Conservation (phyloP, 2,113 vertebrate species). For the Martes martes region DNA sequence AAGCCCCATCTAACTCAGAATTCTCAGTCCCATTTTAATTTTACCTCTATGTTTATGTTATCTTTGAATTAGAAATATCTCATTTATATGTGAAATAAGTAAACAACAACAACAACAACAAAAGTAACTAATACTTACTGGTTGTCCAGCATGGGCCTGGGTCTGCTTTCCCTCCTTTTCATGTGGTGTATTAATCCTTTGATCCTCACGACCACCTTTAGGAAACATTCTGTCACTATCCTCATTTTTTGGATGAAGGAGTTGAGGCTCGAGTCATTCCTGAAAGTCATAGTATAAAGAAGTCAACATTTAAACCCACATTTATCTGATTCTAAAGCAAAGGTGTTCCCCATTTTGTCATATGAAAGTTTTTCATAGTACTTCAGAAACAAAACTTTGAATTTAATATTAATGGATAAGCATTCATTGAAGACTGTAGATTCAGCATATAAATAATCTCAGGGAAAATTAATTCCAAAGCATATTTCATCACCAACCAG, state of each 20-base stretch:
- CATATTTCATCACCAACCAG: slow-evolving; percentile 33
- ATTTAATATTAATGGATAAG: slow-evolving; percentile 65
- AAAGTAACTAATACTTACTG: background rate
- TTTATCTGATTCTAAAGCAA: background rate
- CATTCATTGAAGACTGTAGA: background rate
- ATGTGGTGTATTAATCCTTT: background rate
- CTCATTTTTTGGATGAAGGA: background rate
- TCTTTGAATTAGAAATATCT: background rate
- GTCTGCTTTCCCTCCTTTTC: background rate
- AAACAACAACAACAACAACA: background rate
- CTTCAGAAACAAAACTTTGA: slow-evolving; percentile 49
- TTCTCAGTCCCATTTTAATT: background rate
- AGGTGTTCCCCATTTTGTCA: background rate
- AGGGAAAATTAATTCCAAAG: slow-evolving; percentile 29
- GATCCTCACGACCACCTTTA: background rate
- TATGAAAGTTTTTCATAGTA: background rate
- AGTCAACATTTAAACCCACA: background rate
- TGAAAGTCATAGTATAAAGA: background rate
- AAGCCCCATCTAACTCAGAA: background rate
- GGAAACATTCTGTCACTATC: background rate
- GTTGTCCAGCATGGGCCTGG: rapidly evolving
- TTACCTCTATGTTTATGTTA: background rate
- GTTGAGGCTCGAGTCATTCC: background rate
- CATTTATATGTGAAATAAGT: background rate
- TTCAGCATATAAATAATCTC: slow-evolving; percentile 18